Conservation (phyloP, 2,113 vertebrate genomes). For the Myodes glareolus region DNA sequence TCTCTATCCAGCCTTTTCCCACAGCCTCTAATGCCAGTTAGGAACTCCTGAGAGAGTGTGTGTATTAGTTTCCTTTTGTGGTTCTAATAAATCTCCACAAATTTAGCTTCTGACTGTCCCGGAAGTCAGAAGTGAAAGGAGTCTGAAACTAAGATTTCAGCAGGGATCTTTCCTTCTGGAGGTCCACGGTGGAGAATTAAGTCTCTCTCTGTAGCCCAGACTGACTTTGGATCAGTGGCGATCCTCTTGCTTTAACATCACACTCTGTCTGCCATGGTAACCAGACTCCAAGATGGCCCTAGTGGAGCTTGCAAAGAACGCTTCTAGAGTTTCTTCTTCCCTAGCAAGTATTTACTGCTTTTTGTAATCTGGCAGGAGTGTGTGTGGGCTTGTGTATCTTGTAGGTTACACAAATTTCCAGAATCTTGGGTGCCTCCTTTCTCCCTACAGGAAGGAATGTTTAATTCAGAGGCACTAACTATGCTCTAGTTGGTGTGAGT, state of each 20-base stretch:
- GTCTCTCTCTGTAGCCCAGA: neutral
- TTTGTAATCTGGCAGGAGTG: neutral
- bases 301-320: too few species aligned
- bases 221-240: neutral
- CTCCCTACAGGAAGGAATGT: neutral
- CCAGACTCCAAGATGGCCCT: neutral
- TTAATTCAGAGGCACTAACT: neutral
- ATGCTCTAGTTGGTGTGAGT: neutral
- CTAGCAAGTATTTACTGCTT: neutral
- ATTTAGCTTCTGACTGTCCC: neutral
- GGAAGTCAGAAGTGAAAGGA: neutral
- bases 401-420: neutral
- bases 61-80: neutral
- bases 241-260: neutral
- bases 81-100: neutral
- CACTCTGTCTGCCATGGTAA: neutral
- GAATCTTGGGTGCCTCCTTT: neutral
- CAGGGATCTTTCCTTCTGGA: neutral
- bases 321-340: neutral
- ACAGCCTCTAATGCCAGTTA: neutral
- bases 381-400: neutral
- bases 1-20: neutral
- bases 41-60: too few species aligned
- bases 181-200: neutral
- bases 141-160: neutral